phyloP scores from a whole-genome alignment of 2,888 invertebrate species.

The Leucania comma region DNA sequence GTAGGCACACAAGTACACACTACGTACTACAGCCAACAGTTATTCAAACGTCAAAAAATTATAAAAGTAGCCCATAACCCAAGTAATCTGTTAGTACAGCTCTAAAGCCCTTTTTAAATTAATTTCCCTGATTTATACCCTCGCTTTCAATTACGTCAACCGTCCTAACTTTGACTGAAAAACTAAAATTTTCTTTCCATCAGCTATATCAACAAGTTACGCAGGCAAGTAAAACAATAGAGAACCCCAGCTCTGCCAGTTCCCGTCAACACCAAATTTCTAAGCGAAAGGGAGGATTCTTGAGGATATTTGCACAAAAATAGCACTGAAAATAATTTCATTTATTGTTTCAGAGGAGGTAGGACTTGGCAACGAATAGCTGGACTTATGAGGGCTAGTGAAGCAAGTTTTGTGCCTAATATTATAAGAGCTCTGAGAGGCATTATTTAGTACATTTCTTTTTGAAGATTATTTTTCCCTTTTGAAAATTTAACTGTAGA shows the following conservation, averaged over 20 bases:
- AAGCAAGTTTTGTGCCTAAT: conserved; percentile 40
- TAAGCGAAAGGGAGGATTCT: conserved; percentile 67
- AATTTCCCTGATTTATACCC: conserved; percentile 30
- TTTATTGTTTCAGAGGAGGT: conserved; percentile 69
- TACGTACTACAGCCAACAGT: neutral
- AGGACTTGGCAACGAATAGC: conserved; percentile 62
- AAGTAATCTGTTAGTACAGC: conserved; percentile 26
- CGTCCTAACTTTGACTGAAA: conserved; percentile 37
- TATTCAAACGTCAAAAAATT: conserved; percentile 17
- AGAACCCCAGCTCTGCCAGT: conserved; percentile 22
- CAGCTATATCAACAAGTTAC: conserved; percentile 64
- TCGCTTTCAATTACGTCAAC: conserved; percentile 27
- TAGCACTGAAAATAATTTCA: conserved; percentile 73
- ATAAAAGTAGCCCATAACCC: conserved; percentile 18
- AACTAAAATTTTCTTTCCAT: conserved; percentile 61
- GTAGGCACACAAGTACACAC: neutral
- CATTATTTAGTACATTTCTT: neutral
- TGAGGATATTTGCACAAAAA: conserved; percentile 77
- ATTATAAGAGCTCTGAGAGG: neutral
- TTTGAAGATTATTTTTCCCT: neutral
- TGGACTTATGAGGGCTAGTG: conserved; percentile 33
- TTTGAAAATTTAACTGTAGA: neutral
- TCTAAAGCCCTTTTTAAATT: conserved; percentile 36
- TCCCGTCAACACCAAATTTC: conserved; percentile 63
- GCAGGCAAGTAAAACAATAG: conserved; percentile 59